Evolutionary conservation across 2,888 invertebrate genomes (phyloP).

Genomic region (Tineola bisselliella): DNA sequence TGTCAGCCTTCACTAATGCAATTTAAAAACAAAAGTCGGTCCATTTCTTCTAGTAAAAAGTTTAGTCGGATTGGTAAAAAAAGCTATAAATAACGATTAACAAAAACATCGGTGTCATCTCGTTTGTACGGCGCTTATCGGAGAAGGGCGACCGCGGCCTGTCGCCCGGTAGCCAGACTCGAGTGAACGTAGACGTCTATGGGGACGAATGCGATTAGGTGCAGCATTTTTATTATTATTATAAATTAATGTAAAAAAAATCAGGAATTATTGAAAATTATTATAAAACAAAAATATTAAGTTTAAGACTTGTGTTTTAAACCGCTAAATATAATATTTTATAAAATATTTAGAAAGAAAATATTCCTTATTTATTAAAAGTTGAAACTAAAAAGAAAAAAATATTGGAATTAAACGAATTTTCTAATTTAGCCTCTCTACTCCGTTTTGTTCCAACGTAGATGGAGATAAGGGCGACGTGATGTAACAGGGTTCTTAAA

Average conservation of each 20-base stretch:
- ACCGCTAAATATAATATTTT: no score
- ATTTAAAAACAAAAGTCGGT: constrained; percentile 35
- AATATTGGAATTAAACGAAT: no score
- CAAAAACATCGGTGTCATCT: constrained; percentile 62
- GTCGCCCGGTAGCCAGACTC: constrained; percentile 35
- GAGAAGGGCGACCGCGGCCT: constrained; percentile 25
- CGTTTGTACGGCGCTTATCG: constrained; percentile 47
- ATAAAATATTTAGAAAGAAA: no score
- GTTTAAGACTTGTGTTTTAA: no score
- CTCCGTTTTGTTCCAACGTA: constrained; percentile 17
- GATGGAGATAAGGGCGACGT: constrained; percentile 40
- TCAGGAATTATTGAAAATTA: no score
- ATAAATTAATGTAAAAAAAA: no score
- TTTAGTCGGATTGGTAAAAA: constrained; percentile 27
- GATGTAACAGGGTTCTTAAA: constrained; percentile 29
- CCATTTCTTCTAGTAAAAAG: constrained; percentile 18
- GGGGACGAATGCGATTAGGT: constrained; percentile 25
- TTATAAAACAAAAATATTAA: no score
- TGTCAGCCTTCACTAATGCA: constrained; percentile 27
- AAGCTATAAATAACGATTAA: constrained; percentile 62
- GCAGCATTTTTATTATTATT: no score
- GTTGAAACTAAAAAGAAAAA: no score
- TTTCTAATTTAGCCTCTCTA: neutral
- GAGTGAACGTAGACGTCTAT: constrained; percentile 22
- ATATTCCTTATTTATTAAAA: no score